Conservation (phyloP, 2,797 vertebrate genomes). For the Moxostoma hubbsi region DNA sequence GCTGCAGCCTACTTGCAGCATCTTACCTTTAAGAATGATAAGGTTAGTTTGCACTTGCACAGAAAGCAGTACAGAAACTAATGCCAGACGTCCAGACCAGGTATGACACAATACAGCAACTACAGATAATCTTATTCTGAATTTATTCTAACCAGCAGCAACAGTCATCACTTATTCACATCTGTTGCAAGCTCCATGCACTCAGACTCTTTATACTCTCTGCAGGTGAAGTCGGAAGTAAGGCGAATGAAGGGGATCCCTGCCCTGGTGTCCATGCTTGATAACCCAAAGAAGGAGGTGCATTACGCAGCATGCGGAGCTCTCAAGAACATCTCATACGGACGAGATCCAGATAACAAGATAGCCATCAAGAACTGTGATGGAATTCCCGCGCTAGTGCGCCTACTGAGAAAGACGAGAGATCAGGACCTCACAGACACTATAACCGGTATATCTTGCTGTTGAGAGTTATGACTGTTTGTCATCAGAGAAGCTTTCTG, state of each 20-base stretch:
- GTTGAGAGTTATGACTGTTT: not conserved
- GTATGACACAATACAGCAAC: too few species aligned
- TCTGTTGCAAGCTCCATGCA: not conserved
- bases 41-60: conserved; percentile 73
- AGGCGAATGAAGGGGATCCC: conserved; percentile 91
- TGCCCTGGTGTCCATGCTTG: conserved; percentile 88
- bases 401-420: conserved; percentile 87
- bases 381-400: conserved; percentile 87
- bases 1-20: conserved; percentile 96
- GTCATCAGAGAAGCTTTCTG: not conserved
- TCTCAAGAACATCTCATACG: conserved; percentile 96
- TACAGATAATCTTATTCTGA: too few species aligned
- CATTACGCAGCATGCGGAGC: conserved; percentile 93
- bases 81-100: not conserved
- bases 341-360: conserved; percentile 94
- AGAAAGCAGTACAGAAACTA: not conserved
- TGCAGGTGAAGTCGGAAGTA: conserved; percentile 80
- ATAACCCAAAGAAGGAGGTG: conserved; percentile 93
- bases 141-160: too few species aligned
- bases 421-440: conserved; percentile 93
- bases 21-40: conserved; percentile 94
- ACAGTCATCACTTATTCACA: too few species aligned
- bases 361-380: conserved; percentile 98
- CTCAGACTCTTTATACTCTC: conserved; percentile 11
- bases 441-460: conserved; percentile 84